These are phyloP conservation scores for Pseudobourletiella spinata DNA, from an alignment of 1,140 invertebrate genomes.

Conservation along the genomic window DNA sequence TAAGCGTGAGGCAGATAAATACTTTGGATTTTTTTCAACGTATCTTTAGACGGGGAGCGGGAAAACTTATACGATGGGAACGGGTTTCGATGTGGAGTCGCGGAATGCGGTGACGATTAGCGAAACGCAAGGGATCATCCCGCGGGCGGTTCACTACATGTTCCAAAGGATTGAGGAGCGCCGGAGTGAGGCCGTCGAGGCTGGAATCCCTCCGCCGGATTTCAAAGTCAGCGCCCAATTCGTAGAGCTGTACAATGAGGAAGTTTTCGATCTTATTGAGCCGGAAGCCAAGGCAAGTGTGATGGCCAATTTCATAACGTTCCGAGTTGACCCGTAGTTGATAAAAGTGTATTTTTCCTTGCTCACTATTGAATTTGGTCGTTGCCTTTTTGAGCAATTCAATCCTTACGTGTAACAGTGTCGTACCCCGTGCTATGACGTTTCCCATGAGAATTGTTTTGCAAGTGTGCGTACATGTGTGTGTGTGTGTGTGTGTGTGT, in stretches of 20 bases:
- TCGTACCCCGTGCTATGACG: too few species aligned
- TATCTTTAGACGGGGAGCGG: conserved; percentile 75
- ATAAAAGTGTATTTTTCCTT: too few species aligned
- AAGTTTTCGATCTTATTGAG: conserved; percentile 64
- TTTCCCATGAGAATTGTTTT: too few species aligned
- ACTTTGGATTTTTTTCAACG: conserved; percentile 21
- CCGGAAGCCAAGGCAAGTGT: conserved; percentile 11
- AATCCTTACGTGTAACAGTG: too few species aligned
- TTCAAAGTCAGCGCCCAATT: conserved; percentile 79
- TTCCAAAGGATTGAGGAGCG: conserved; percentile 66
- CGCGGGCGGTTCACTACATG: conserved; percentile 81
- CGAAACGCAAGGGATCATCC: conserved; percentile 78
- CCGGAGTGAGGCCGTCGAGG: conserved; percentile 49
- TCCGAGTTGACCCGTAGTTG: too few species aligned
- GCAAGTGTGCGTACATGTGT: too few species aligned
- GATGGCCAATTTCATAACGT: too few species aligned
- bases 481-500: too few species aligned
- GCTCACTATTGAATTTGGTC: too few species aligned
- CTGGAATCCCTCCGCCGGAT: conserved; percentile 56
- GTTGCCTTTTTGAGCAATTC: too few species aligned
- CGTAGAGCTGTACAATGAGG: conserved; percentile 92
- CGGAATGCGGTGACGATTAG: not conserved
- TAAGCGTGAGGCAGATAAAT: too few species aligned
- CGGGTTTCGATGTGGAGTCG: conserved; percentile 78
- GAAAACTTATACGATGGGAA: conserved; percentile 99